Conservation (phyloP, 2,888 invertebrate genomes). For the Rhogogaster chlorosoma region DNA sequence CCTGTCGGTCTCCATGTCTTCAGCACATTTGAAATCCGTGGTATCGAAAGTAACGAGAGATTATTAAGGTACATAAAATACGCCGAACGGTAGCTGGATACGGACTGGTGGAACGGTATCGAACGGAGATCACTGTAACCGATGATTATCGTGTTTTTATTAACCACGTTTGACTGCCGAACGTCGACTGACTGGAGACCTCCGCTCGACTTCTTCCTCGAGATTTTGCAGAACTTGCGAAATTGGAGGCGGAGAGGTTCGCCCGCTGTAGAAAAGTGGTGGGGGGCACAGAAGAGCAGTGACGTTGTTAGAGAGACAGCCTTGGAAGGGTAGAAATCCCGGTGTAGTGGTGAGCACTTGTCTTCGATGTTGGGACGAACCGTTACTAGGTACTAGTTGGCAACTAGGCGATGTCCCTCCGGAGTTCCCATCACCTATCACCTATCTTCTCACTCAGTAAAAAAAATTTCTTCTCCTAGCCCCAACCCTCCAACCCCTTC, state of each 20-base stretch:
- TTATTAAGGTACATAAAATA: not conserved
- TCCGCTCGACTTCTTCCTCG: slow-evolving; percentile 65
- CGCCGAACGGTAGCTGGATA: not conserved
- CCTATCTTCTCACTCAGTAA: slow-evolving; percentile 54
- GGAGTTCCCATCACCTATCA: slow-evolving; percentile 65
- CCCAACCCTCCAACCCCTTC: slow-evolving; percentile 10
- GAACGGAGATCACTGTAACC: slow-evolving; percentile 15
- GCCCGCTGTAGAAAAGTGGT: slow-evolving; percentile 44
- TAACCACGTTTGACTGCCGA: slow-evolving; percentile 45
- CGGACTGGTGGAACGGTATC: not conserved
- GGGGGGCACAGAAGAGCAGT: slow-evolving; percentile 50
- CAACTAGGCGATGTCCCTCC: slow-evolving; percentile 64
- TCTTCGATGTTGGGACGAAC: slow-evolving; percentile 61
- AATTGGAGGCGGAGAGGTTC: slow-evolving; percentile 62
- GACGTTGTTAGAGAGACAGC: slow-evolving; percentile 62
- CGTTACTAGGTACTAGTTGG: slow-evolving; percentile 37
- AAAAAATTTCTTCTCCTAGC: slow-evolving; percentile 48
- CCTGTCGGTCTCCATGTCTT: slow-evolving; percentile 61
- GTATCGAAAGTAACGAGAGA: not conserved
- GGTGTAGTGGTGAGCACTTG: slow-evolving; percentile 52
- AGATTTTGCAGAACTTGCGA: slow-evolving; percentile 76
- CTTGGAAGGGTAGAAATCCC: slow-evolving; percentile 61
- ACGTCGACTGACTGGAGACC: slow-evolving; percentile 64
- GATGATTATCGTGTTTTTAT: not conserved
- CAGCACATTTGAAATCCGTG: slow-evolving; percentile 63